These are phyloP conservation scores for Chelonus formosanus DNA, from an alignment of 2,888 invertebrate genomes.

Conservation along the genomic window DNA sequence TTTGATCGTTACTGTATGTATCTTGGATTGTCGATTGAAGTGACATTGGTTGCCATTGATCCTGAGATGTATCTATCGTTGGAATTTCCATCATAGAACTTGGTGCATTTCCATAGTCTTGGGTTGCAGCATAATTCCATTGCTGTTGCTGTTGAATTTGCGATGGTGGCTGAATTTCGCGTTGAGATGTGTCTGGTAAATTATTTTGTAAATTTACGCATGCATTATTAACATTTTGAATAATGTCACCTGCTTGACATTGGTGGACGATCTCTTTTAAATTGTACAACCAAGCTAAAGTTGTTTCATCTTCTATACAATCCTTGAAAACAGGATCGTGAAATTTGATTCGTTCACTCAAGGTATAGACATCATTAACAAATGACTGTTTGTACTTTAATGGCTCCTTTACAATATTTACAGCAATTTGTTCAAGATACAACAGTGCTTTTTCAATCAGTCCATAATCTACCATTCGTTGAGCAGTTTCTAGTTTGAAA, in stretches of 20 bases:
- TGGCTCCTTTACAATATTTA: conserved; percentile 72
- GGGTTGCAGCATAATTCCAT: conserved; percentile 41
- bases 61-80: conserved; percentile 44
- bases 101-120: conserved; percentile 50
- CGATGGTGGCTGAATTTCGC: no score
- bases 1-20: conserved; percentile 45
- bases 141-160: conserved; percentile 36
- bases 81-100: conserved; percentile 53
- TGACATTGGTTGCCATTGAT: conserved; percentile 56
- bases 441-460: conserved; percentile 81
- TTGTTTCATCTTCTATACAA: conserved; percentile 66
- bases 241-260: conserved; percentile 61
- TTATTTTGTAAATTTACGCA: conserved; percentile 29
- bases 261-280: conserved; percentile 65
- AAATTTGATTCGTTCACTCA: conserved; percentile 74
- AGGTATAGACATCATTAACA: conserved; percentile 66
- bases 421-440: conserved; percentile 84
- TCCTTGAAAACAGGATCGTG: conserved; percentile 72
- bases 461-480: conserved; percentile 81
- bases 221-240: conserved; percentile 47
- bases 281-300: conserved; percentile 70
- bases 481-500: conserved; percentile 85
- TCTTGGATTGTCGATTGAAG: conserved; percentile 51
- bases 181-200: no score
- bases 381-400: conserved; percentile 67